A percentile compares a stretch with the other conserved stretches of the same genome.
Evolutionary conservation across 2,888 invertebrate species (phyloP).

Genomic region (Epirrhoe tristata): DNA sequence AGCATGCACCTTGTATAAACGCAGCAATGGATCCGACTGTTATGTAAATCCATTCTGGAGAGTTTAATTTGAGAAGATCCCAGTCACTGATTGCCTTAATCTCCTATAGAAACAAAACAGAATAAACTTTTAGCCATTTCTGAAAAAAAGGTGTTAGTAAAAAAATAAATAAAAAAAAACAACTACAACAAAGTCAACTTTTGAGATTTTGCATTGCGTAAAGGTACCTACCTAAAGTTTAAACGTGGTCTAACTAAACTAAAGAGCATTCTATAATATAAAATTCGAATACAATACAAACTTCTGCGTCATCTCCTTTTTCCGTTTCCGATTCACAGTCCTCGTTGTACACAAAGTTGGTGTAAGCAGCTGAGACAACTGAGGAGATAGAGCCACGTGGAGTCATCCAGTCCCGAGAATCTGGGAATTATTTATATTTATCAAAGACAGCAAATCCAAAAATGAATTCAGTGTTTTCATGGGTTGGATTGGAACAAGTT

Average conservation of each 20-base stretch:
- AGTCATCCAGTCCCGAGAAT: constrained; percentile 79
- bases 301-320: constrained; percentile 72
- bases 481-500: too few species aligned
- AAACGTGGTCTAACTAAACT: too few species aligned
- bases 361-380: constrained; percentile 72
- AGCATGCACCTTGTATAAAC: constrained; percentile 87
- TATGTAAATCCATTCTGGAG: constrained; percentile 87
- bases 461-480: too few species aligned
- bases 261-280: too few species aligned
- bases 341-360: constrained; percentile 70
- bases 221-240: too few species aligned
- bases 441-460: too few species aligned
- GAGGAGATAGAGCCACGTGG: constrained; percentile 77
- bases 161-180: too few species aligned
- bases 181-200: too few species aligned
- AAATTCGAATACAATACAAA: too few species aligned
- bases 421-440: too few species aligned
- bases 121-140: not conserved
- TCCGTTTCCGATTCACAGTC: constrained; percentile 68
- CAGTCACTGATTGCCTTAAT: constrained; percentile 71
- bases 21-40: constrained; percentile 87
- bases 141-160: too few species aligned
- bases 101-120: constrained; percentile 44
- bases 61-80: constrained; percentile 86
- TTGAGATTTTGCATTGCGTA: too few species aligned